Evolutionary conservation across 1,140 invertebrate species (phyloP), one percentile per base, ranked within the genome.

Genomic region (Scaptomyza pallida): DNA sequence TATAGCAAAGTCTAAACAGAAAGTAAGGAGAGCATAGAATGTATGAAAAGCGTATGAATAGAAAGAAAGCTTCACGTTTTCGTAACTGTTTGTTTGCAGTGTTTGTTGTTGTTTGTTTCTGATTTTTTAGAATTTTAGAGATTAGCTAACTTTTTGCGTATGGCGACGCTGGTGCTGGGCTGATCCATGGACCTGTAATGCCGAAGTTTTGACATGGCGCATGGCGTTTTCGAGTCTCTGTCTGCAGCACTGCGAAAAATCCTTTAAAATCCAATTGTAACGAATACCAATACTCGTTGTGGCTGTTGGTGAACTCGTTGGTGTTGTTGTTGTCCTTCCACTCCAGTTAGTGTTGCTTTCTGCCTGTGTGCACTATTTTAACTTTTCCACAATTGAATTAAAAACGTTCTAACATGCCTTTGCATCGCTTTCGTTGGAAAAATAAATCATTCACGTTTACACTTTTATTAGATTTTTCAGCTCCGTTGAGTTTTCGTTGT

Each of bases 131-230:
- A 30, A 30, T 9, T 30, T 30, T 6, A 30, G n/a, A n/a, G n/a
- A 8, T 16, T 70, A 67, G 78, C 89, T 89, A 91, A 91, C 90
- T 90, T 91, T 80, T 91, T 91, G 73, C 90, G 81, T 82, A 91
- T 91, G 75, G 75, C 76, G 65, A 89, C 75, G 71, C 75, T 74
- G 57, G 72, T 78, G 72, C 74, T 74, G 51, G 86, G 78, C 76
- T 91, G 89, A 89, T 91, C 90, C 85, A 91, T 89, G 63, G 89
- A 91, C 89, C 90, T 90, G 89, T 91, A 91, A 74, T 91, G 90
- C 80, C 90, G 80, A 76, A 90, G 88, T 91, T 91, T 91, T 91
- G 90, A 82, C 90, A 91, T 91, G 82, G 74, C 85, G 83, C 90
- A 91, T 91, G 82, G 80, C 76, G 77, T 85, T 80, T 26, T 6